Evolutionary conservation across 2,888 invertebrate species (phyloP).

Genomic region (Colostygia pectinataria): DNA sequence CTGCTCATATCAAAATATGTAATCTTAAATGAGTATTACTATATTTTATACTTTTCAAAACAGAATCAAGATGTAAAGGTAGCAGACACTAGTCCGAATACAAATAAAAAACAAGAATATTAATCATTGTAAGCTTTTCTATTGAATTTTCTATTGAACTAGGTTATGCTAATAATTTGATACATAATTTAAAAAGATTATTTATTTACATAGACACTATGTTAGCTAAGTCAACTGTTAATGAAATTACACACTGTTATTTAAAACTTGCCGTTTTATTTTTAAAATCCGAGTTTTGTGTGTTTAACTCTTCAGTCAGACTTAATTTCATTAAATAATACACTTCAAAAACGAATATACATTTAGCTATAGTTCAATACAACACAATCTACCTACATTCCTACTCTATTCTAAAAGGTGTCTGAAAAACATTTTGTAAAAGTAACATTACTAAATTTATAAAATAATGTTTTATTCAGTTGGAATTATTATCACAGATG

Average conservation of each 20-base stretch:
- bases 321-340: slow-evolving; percentile 30
- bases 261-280: slow-evolving; percentile 32
- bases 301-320: slow-evolving; percentile 64
- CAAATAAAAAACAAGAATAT: slow-evolving; percentile 9
- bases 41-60: slow-evolving; percentile 31
- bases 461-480: slow-evolving; percentile 77
- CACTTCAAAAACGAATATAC: slow-evolving; percentile 14
- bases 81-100: background rate
- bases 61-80: background rate
- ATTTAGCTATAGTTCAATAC: slow-evolving; percentile 31
- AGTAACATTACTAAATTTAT: slow-evolving; percentile 64
- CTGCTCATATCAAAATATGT: slow-evolving; percentile 62
- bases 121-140: slow-evolving; percentile 9
- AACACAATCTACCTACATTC: slow-evolving; percentile 32
- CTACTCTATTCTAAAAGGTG: slow-evolving; percentile 23
- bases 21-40: slow-evolving; percentile 53
- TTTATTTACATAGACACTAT: slow-evolving; percentile 20
- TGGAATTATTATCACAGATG: slow-evolving; percentile 81
- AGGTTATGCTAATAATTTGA: background rate
- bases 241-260: slow-evolving; percentile 31
- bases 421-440: slow-evolving; percentile 27
- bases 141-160: slow-evolving; percentile 7
- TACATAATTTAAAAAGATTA: slow-evolving; percentile 15
- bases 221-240: slow-evolving; percentile 22
- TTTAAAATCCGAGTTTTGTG: slow-evolving; percentile 47